These are phyloP conservation scores for Albula goreensis DNA, from an alignment of 2,113 vertebrate genomes.

Conservation along the genomic window DNA sequence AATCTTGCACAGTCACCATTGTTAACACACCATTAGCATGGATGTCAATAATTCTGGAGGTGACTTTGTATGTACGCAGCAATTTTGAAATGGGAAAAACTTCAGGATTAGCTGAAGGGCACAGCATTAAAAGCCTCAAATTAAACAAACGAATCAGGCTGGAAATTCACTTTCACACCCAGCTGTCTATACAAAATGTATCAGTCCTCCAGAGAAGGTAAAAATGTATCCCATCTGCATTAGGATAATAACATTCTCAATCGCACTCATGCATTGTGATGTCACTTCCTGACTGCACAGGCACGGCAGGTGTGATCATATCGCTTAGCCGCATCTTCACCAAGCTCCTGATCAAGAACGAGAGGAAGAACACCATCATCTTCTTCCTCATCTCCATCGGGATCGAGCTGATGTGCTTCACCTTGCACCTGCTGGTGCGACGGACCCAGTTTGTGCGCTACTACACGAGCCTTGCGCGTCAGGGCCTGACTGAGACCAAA, in stretches of 20 bases:
- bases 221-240: not conserved
- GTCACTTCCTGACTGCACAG: constrained; percentile 56
- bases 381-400: constrained; percentile 93
- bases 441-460: constrained; percentile 84
- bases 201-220: not conserved
- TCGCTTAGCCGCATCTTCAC: constrained; percentile 96
- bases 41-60: too few relatives aligned
- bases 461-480: constrained; percentile 73
- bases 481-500: constrained; percentile 52
- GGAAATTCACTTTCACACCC: too few relatives aligned
- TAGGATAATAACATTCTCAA: not conserved
- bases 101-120: not conserved
- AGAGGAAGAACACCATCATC: constrained; percentile 91
- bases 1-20: too few relatives aligned
- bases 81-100: not conserved
- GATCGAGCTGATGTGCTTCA: constrained; percentile 91
- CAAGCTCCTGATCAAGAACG: constrained; percentile 85
- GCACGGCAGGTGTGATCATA: constrained; percentile 93
- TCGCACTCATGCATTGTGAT: not conserved
- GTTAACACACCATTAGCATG: too few relatives aligned
- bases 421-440: constrained; percentile 88
- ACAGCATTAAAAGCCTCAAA: not conserved
- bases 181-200: not conserved
- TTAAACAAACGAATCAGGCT: not conserved
- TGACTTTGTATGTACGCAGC: not conserved